phyloP scores from a whole-genome alignment of 2,888 invertebrate genomes.

The Pollenia amentaria region DNA sequence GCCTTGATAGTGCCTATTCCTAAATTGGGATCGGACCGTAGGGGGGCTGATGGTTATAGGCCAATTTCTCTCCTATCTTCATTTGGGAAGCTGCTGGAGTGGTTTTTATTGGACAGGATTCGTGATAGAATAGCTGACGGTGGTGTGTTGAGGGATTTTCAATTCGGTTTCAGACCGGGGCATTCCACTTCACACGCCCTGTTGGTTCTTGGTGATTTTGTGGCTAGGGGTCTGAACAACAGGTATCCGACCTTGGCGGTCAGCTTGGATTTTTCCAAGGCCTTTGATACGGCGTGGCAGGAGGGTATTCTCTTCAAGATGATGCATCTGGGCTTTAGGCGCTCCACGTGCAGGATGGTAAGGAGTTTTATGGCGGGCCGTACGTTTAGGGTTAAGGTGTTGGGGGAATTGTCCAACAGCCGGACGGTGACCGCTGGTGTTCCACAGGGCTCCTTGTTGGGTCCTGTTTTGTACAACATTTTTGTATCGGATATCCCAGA shows the following conservation, averaged over 20 bases:
- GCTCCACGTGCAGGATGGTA: neutral
- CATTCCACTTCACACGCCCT: neutral
- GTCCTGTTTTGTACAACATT: conserved; percentile 2
- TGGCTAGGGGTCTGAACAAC: neutral
- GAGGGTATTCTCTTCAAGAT: neutral
- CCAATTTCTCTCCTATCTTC: too few relatives aligned
- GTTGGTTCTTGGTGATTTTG: neutral
- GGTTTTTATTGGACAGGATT: too few relatives aligned
- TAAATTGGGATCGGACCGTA: too few relatives aligned
- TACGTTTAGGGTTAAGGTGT: neutral
- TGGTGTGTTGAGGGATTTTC: too few relatives aligned
- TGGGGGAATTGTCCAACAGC: neutral
- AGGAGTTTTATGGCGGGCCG: neutral
- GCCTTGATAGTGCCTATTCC: too few relatives aligned
- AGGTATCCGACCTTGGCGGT: neutral
- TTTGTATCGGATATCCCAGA: too few relatives aligned
- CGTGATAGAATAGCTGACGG: too few relatives aligned
- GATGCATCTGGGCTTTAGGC: neutral
- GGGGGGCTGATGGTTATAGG: too few relatives aligned
- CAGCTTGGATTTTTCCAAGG: neutral
- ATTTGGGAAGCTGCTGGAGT: too few relatives aligned
- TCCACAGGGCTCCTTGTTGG: conserved; percentile 2
- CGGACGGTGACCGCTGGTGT: neutral
- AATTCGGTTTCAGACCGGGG: neutral
- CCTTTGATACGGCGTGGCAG: neutral